A percentile compares a stretch with the other conserved stretches of the same genome.
Evolutionary conservation across 92 coral and sea anemone species (phyloP).

Genomic region (Epizoanthus ramosus): DNA sequence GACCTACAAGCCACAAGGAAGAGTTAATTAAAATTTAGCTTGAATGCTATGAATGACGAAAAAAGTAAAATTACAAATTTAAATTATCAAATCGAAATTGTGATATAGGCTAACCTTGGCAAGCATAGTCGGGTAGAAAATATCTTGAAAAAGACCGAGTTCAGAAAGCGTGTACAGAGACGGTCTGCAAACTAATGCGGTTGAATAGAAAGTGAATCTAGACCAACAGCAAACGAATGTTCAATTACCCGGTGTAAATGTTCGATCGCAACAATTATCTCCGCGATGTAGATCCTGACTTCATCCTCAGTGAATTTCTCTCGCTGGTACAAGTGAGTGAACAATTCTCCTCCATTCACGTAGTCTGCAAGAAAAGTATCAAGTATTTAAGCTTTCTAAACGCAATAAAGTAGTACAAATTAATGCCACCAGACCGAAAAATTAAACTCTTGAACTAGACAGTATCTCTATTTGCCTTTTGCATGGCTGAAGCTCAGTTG

Average conservation of each 20-base stretch:
- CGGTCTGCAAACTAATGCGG: too few species aligned
- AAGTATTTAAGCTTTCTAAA: background rate
- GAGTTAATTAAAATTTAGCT: too few species aligned
- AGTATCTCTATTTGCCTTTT: background rate
- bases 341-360: slow-evolving; percentile 95
- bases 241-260: slow-evolving; percentile 89
- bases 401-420: slow-evolving; percentile 6
- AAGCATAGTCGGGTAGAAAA: too few species aligned
- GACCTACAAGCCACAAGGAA: slow-evolving; percentile 19
- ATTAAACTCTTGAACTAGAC: slow-evolving; percentile 13
- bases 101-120: too few species aligned
- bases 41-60: too few species aligned
- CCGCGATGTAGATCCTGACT: slow-evolving; percentile 93
- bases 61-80: too few species aligned
- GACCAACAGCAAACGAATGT: slow-evolving; percentile 20
- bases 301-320: slow-evolving; percentile 95
- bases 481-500: slow-evolving; percentile 39
- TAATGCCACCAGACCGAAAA: slow-evolving; percentile 21
- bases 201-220: slow-evolving; percentile 12
- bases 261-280: slow-evolving; percentile 90
- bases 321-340: slow-evolving; percentile 95
- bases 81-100: too few species aligned
- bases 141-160: too few species aligned
- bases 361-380: slow-evolving; percentile 69
- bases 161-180: too few species aligned